These are phyloP conservation scores for Chrosomus eos DNA, from an alignment of 2,797 vertebrate genomes.

Conservation along the genomic window DNA sequence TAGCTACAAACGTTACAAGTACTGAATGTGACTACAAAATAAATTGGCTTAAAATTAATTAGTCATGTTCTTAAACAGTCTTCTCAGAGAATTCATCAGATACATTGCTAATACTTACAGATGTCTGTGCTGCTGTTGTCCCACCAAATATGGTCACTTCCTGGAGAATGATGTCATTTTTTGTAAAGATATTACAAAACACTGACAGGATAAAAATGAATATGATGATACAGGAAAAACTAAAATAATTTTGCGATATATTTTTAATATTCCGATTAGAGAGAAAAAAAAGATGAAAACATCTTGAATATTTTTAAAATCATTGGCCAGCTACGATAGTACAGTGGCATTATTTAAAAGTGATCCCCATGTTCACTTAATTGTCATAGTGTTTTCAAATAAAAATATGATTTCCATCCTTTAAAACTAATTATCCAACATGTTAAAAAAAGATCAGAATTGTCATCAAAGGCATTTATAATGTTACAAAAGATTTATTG, in stretches of 20 bases:
- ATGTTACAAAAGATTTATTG: not conserved
- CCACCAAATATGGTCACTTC: not conserved
- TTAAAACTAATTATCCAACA: not conserved
- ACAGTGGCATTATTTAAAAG: not conserved
- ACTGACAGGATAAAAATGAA: not conserved
- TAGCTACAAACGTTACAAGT: not conserved
- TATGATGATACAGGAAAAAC: not conserved
- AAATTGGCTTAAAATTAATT: slow-evolving; percentile 22
- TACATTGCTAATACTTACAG: not conserved
- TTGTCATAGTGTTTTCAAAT: not conserved
- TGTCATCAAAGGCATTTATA: not conserved
- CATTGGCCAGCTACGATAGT: not conserved
- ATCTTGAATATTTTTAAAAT: not conserved
- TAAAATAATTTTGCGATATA: not conserved
- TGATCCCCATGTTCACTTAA: not conserved
- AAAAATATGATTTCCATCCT: not conserved
- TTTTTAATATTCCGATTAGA: not conserved
- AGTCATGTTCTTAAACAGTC: slow-evolving; percentile 7
- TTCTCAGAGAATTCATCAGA: not conserved
- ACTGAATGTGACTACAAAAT: not conserved
- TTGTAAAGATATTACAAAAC: not conserved
- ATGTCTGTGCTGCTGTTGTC: not conserved
- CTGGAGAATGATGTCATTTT: not conserved
- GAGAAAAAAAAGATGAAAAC: not conserved
- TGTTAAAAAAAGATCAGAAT: too few species aligned